These are phyloP conservation scores for Saturnia pavonia DNA, from an alignment of 2,888 invertebrate species.

Conservation along the genomic window DNA sequence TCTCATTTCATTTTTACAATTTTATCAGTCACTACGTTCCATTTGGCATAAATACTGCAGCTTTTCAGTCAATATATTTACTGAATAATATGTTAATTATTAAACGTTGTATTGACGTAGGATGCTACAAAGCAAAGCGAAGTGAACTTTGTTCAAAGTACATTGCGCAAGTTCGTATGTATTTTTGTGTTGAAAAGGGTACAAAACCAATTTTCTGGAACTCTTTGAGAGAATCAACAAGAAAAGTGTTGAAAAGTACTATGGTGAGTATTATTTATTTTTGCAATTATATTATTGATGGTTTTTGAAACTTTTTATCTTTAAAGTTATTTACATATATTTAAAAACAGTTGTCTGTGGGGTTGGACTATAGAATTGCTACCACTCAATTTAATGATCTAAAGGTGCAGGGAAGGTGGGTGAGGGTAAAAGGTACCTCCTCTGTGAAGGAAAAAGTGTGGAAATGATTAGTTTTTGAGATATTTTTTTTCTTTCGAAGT, in stretches of 20 bases:
- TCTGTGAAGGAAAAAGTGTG: too few relatives aligned
- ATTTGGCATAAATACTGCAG: neutral
- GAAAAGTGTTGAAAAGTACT: neutral
- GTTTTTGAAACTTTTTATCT: neutral
- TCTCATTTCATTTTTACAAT: neutral
- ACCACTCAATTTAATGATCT: too few relatives aligned
- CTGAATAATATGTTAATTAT: constrained; percentile 2
- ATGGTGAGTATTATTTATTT: constrained; percentile 7
- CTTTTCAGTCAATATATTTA: neutral
- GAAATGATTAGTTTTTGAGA: too few relatives aligned
- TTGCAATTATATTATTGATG: neutral
- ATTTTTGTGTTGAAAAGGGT: neutral
- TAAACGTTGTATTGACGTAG: neutral
- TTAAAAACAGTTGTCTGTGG: too few relatives aligned
- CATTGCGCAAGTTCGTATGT: neutral
- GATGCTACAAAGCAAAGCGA: neutral
- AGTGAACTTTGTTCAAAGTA: neutral
- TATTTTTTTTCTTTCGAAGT: too few relatives aligned
- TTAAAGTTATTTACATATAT: neutral
- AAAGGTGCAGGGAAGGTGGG: too few relatives aligned
- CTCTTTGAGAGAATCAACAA: neutral
- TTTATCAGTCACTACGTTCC: neutral
- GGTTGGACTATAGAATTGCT: too few relatives aligned
- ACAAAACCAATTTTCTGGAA: neutral
- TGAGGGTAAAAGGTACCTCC: too few relatives aligned